Base-by-base conservation (phyloP, 2,113 vertebrate genomes). In the Ophthalmolycus amberensis region DNA sequence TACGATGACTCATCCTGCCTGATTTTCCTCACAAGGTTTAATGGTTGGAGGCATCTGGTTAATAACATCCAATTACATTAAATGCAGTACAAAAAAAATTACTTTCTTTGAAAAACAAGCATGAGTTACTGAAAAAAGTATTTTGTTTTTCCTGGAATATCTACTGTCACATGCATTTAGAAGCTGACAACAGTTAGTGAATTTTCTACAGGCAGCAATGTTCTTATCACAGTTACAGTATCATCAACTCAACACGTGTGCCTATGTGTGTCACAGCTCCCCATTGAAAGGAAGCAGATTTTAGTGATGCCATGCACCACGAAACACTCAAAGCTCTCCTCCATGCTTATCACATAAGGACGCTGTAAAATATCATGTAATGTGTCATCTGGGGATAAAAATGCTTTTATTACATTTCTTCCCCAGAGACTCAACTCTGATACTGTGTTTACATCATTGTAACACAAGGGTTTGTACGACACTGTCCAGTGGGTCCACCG, bases 1-100 rank as follows among this genome's bases (percentile, higher is more conserved):
- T 75, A 29, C 0, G 8, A 75, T 90, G 89, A 88, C 84, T 85
- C 88, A 90, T 77, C 66, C 79, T 48, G 32, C 46, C 54, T 79
- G 27, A 79, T 83, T 58, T 58, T 65, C 65, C 68, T 79, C 59
- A 73, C 74, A 77, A 72, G 60, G 50, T 83, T 40, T 65, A 79
- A 76, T 71, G 18, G 64, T 25, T 74, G 46, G 15, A 77, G 70
- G 34, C 83, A 70, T 70, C 34, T 65, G 32, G 81, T 80, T 91
- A 90, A 82, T 85, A 69, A 25, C 58, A 81, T 58, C 56, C 15
- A 77, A 77, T 86, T 78, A 75, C 79, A 85, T 65, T 46, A 74
- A 7, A 64, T n/a, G 37, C 22, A 66, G 29, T 10, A 16, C 16
- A 9, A 32, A 9, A 32, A 48, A 10, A 63, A 15, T 4, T 37